Conservation (phyloP, 2,888 invertebrate genomes). For the Saturnia japonica region DNA sequence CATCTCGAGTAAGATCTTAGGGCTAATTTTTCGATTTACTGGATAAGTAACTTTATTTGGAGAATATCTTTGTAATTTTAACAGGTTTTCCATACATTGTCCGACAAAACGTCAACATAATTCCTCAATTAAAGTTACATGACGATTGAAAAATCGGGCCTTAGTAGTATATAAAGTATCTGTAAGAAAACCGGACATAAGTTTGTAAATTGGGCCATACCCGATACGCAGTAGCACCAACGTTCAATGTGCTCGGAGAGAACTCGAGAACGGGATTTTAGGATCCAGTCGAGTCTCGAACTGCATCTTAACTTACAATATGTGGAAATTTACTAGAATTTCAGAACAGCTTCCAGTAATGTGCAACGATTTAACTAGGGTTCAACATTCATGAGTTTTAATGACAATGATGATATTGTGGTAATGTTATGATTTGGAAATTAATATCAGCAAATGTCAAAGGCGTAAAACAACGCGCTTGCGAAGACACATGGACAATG, state of each 20-base stretch:
- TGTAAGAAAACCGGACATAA: neutral
- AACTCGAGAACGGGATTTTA: slow-evolving; percentile 41
- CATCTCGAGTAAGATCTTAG: no score
- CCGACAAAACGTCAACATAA: no score
- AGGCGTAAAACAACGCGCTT: no score
- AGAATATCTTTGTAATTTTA: no score
- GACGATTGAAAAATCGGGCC: no score
- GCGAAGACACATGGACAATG: no score
- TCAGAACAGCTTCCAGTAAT: neutral
- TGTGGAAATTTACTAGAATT: neutral
- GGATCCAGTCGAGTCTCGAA: neutral
- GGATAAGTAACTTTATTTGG: no score
- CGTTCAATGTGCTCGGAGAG: slow-evolving; percentile 44
- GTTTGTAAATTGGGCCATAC: slow-evolving; percentile 26
- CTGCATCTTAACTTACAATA: slow-evolving; percentile 11
- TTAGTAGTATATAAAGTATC: no score
- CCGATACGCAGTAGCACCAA: slow-evolving; percentile 31
- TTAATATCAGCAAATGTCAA: neutral
- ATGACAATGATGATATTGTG: neutral
- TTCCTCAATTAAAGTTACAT: no score
- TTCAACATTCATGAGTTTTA: neutral
- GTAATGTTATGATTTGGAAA: neutral
- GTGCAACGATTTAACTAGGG: neutral
- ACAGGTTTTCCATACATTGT: no score
- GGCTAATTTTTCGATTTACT: no score